Conservation (phyloP, 2,113 vertebrate genomes). For the Fulica atra region DNA sequence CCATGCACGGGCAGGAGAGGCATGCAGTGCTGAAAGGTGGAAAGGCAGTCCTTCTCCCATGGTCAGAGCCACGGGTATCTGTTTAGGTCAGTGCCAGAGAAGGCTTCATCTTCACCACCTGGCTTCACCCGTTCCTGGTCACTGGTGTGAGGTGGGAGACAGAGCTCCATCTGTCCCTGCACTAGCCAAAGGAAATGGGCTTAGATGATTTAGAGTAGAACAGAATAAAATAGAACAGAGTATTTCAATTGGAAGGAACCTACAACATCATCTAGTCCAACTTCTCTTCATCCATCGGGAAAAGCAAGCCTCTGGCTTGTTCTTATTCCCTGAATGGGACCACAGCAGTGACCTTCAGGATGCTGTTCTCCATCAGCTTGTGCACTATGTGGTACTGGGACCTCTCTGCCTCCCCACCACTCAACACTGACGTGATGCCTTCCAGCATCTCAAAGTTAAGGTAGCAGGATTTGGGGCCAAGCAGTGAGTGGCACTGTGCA, state of each 20-base stretch:
- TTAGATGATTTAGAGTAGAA: neutral
- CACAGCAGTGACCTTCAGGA: neutral
- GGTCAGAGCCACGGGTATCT: neutral
- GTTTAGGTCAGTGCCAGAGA: neutral
- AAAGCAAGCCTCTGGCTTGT: neutral
- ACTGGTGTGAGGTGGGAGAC: neutral
- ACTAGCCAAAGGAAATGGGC: neutral
- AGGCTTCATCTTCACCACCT: neutral
- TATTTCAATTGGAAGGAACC: neutral
- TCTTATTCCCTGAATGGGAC: neutral
- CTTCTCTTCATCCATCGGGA: neutral
- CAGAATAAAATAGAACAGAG: neutral
- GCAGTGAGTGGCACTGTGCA: neutral
- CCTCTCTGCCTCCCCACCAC: neutral
- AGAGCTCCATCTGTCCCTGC: neutral
- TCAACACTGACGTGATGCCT: fast-evolving
- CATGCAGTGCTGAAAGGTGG: neutral
- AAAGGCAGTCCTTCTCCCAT: neutral
- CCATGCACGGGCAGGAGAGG: neutral
- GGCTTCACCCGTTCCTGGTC: neutral
- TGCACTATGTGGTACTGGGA: too few relatives aligned
- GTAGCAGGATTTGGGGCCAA: fast-evolving
- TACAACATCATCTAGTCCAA: neutral
- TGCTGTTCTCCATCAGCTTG: neutral
- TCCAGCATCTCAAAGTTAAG: neutral